phyloP scores from a whole-genome alignment of 2,888 invertebrate species.

The Palloptera scutellata region DNA sequence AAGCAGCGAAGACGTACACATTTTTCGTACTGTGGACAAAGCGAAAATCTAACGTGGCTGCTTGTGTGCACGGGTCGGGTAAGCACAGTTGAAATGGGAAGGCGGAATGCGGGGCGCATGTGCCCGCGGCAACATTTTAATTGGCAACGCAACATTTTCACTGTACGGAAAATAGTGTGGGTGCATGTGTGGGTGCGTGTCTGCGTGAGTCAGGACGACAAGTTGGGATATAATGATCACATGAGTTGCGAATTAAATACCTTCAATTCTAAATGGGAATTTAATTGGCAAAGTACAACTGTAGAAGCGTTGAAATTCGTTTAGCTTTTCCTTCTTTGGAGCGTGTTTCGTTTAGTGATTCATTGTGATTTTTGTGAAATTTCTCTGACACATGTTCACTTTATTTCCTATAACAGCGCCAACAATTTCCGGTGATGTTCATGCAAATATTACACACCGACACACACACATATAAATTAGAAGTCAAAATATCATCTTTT shows the following conservation, averaged over 20 bases:
- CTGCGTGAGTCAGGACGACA: too few relatives aligned
- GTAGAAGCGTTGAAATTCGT: too few relatives aligned
- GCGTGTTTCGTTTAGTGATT: too few relatives aligned
- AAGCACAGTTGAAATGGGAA: not conserved
- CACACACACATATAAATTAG: not conserved
- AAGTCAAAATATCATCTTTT: not conserved
- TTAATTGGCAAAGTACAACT: too few relatives aligned
- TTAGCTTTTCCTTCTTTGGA: too few relatives aligned
- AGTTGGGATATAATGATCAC: too few relatives aligned
- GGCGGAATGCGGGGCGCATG: slow-evolving; percentile 31
- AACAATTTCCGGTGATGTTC: slow-evolving; percentile 23
- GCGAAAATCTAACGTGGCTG: slow-evolving; percentile 1
- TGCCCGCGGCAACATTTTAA: slow-evolving; percentile 55
- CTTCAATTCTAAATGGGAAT: too few relatives aligned
- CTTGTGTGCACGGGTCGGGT: slow-evolving; percentile 14
- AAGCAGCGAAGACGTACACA: slow-evolving; percentile 6
- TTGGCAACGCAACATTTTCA: slow-evolving; percentile 44
- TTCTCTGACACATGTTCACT: not conserved
- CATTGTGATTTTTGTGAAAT: too few relatives aligned
- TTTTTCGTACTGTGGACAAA: not conserved
- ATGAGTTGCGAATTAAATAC: too few relatives aligned
- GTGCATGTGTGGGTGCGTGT: too few relatives aligned
- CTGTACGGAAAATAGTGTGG: too few relatives aligned
- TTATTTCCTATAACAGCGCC: slow-evolving; percentile 4
- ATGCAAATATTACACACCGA: slow-evolving; percentile 5